Evolutionary conservation across 2,113 vertebrate species (phyloP), one percentile per base, ranked within the genome.

Genomic region (Xiphias gladius): DNA sequence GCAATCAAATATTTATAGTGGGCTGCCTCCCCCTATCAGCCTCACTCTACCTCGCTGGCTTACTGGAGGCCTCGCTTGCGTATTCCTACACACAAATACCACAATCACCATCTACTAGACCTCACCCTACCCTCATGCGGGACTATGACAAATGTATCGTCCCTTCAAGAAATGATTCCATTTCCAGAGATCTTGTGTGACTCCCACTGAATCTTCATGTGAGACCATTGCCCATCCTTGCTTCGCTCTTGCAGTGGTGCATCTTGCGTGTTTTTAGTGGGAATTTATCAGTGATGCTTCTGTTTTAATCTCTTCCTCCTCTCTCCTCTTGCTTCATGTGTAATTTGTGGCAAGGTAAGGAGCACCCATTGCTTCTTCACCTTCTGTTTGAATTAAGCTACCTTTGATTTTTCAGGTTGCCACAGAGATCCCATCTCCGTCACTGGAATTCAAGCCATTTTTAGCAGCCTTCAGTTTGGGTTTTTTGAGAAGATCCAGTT

Each of bases 311-410:
- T 92, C 76, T 90, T 83, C 89, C 84, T 91, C 88, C 87, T 89
- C 70, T 94, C 89, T 95, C 74, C 89, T 92, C 85, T 94, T 88
- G 92, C 94, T 93, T 94, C 94, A 90, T 93, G 85, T 96, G 80
- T 95, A 91, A 93, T 94, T 89, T 95, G 75, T 95, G 94, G 73
- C 94, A 95, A 96, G 95, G 95, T 96, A 96, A 96, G 95, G 90
- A 92, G 93, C 73, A 50, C 69, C 76, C 58, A 83, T 76, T 76
- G 88, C 86, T 86, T 91, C 86, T 55, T 72, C 73, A 37, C 80
- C 86, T 73, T 41, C 16, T 13, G 50, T 46, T 71, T 80, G 26
- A 86, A 73, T 71, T 82, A 68, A 85, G 76, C 61, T 64, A 35
- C 58, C 14, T 22, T 84, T 74, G 17, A 75, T 35, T 48, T 93